Evolutionary conservation across 2,113 vertebrate species (phyloP).

Genomic region (Ovis canadensis): DNA sequence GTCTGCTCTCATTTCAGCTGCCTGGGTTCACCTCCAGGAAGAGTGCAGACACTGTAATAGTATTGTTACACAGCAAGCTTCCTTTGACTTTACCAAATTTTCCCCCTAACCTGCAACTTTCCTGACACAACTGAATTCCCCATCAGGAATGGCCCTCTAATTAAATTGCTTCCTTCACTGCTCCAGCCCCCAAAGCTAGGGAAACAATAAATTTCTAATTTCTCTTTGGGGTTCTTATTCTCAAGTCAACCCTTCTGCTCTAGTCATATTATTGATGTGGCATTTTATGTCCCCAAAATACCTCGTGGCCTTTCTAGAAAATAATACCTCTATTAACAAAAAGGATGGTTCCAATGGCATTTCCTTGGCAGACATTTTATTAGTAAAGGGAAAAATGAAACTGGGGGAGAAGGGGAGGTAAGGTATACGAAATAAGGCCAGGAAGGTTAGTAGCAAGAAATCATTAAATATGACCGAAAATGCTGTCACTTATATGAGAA

Average conservation of each 20-base stretch:
- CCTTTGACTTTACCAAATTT: conserved; percentile 13
- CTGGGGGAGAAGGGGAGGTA: background rate
- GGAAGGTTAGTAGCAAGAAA: background rate
- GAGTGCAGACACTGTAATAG: conserved; percentile 15
- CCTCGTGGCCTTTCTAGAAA: background rate
- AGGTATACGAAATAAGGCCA: background rate
- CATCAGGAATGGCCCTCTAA: background rate
- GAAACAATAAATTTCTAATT: background rate
- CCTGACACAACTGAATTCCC: background rate
- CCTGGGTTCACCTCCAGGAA: background rate
- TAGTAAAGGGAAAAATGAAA: background rate
- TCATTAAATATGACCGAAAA: background rate
- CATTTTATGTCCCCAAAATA: background rate
- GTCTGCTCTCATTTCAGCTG: background rate
- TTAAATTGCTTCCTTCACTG: conserved; percentile 6
- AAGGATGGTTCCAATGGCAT: background rate
- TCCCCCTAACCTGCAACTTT: background rate
- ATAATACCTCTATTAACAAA: background rate
- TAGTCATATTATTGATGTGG: background rate
- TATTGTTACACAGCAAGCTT: background rate
- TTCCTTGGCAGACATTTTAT: background rate
- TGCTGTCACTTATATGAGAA: background rate
- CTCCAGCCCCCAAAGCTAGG: background rate
- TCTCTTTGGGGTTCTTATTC: background rate
- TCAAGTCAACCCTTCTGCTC: background rate